These are phyloP conservation scores for Hirtodrosophila duncani DNA, from an alignment of 2,888 invertebrate genomes.

Conservation along the genomic window DNA sequence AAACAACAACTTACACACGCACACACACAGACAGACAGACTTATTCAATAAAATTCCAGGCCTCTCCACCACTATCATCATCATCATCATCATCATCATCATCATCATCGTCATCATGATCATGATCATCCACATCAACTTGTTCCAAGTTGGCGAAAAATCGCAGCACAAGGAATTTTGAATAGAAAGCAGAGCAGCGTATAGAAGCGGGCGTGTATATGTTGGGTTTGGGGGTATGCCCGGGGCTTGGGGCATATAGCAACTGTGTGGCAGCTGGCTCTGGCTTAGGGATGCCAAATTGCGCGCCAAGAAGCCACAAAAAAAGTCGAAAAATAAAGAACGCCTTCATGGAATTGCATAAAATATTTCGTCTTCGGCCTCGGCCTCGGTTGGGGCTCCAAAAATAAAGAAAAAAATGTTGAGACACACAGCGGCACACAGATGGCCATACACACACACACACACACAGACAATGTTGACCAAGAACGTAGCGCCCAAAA, in stretches of 20 bases:
- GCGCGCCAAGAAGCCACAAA: conserved; percentile 67
- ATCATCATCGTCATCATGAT: conserved; percentile 23
- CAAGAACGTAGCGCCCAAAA: conserved; percentile 53
- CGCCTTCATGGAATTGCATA: conserved; percentile 72
- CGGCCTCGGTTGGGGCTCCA: conserved; percentile 52
- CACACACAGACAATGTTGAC: conserved; percentile 45
- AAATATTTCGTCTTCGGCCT: conserved; percentile 64
- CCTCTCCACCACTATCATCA: conserved; percentile 25
- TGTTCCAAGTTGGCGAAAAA: too few relatives aligned
- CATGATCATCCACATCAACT: too few relatives aligned
- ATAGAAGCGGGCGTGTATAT: too few relatives aligned
- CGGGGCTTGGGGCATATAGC: too few relatives aligned
- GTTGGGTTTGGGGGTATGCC: too few relatives aligned
- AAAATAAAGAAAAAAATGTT: too few relatives aligned
- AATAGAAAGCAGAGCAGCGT: conserved; percentile 50
- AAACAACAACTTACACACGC: conserved; percentile 12
- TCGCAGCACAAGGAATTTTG: conserved; percentile 36
- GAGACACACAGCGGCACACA: conserved; percentile 13
- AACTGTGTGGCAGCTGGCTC: conserved; percentile 15
- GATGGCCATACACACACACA: conserved; percentile 6
- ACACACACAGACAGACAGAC: conserved; percentile 12
- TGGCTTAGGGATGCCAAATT: conserved; percentile 63
- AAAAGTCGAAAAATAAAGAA: conserved; percentile 41
- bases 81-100: conserved; percentile 21
- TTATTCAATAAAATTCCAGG: conserved; percentile 52